Percentiles rank a stretch among this genome's conserved stretches.
Conservation (phyloP, 2,113 vertebrate genomes). For the Saccopteryx leptura region DNA sequence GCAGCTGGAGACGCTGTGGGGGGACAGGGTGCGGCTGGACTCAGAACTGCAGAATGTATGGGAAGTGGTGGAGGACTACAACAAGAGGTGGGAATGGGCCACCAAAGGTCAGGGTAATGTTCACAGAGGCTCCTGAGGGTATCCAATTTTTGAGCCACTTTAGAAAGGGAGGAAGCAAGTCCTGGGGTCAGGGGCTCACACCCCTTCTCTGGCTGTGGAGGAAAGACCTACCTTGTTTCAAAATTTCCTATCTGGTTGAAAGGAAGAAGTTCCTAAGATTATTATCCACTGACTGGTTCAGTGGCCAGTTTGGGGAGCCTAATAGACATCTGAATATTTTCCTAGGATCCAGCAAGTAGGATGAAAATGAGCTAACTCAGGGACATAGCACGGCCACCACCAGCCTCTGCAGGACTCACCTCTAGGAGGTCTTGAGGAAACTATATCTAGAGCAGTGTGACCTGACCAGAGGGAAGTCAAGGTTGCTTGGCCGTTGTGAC, state of each 20-base stretch:
- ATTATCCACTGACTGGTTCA: background rate
- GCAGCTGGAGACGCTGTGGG: constrained; percentile 89
- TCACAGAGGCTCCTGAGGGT: background rate
- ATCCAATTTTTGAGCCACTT: background rate
- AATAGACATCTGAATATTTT: background rate
- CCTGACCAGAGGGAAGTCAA: background rate
- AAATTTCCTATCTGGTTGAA: background rate
- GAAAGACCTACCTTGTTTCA: background rate
- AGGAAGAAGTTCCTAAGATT: background rate
- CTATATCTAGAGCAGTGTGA: background rate
- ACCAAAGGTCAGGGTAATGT: background rate
- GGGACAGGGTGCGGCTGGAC: constrained; percentile 90
- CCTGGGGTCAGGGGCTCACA: background rate
- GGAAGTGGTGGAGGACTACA: constrained; percentile 92
- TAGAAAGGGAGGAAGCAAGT: background rate
- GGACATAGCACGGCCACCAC: background rate
- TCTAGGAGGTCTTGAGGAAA: too few relatives aligned
- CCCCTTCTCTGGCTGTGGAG: background rate
- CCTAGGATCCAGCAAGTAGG: background rate
- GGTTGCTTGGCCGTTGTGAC: background rate
- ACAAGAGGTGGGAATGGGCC: constrained; percentile 86
- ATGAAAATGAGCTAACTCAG: background rate
- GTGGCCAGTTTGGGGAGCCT: background rate
- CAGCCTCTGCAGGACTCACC: background rate
- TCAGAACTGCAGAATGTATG: constrained; percentile 90